Evolutionary conservation across 1,140 invertebrate genomes (phyloP).

Genomic region (Glossosoma conforme): DNA sequence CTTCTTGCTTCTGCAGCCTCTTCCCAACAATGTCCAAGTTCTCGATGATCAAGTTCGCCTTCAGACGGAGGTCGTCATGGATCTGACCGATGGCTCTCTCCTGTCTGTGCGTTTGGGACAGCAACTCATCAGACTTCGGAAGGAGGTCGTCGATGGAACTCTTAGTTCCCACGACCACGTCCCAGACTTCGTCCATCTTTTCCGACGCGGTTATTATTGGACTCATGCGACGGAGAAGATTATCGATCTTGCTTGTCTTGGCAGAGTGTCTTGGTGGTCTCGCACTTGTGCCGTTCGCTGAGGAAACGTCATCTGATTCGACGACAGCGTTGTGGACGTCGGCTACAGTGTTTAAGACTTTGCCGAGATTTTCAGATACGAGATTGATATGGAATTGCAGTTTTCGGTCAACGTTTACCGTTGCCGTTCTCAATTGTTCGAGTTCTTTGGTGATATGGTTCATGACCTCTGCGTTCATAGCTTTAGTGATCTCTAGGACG

Average conservation of each 20-base stretch:
- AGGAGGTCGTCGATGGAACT: constrained; percentile 77
- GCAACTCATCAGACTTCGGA: constrained; percentile 77
- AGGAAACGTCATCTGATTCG: constrained; percentile 54
- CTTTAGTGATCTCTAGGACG: constrained; percentile 71
- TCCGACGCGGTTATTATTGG: constrained; percentile 79
- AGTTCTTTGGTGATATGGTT: constrained; percentile 70
- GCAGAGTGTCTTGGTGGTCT: constrained; percentile 41
- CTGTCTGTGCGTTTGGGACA: constrained; percentile 80
- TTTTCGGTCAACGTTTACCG: constrained; percentile 74
- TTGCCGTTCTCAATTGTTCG: constrained; percentile 65
- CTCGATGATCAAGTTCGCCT: constrained; percentile 82
- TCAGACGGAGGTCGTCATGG: constrained; percentile 72
- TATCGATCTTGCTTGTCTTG: constrained; percentile 71
- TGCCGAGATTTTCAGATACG: constrained; percentile 73
- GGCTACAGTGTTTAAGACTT: constrained; percentile 67
- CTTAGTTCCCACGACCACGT: constrained; percentile 80
- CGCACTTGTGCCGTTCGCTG: constrained; percentile 45
- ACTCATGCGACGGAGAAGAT: constrained; percentile 69
- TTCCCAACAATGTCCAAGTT: constrained; percentile 82
- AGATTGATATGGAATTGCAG: constrained; percentile 79
- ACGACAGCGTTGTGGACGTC: constrained; percentile 77
- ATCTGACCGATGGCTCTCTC: constrained; percentile 83
- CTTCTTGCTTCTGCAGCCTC: constrained; percentile 75
- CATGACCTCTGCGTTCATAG: constrained; percentile 69
- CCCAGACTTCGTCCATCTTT: constrained; percentile 87